Evolutionary conservation across 2,888 invertebrate genomes (phyloP).

Genomic region (Neoascia interrupta): DNA sequence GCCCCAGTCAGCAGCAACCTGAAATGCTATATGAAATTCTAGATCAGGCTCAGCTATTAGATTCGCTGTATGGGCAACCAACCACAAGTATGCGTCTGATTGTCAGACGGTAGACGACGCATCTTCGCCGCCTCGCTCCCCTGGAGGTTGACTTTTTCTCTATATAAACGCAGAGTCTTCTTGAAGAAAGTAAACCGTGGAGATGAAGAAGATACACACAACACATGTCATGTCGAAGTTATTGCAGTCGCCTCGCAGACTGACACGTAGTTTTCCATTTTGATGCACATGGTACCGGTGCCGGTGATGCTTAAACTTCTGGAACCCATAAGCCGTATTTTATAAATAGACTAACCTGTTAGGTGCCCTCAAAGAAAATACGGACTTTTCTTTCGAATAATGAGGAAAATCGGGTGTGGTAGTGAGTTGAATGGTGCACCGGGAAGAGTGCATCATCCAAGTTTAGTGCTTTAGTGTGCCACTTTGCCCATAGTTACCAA

Average conservation of each 20-base stretch:
- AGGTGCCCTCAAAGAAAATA: conserved; percentile 48
- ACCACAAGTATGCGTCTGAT: conserved; percentile 1
- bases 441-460: too few relatives aligned
- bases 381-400: not conserved
- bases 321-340: conserved; percentile 14
- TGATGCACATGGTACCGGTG: conserved; percentile 26
- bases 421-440: not conserved
- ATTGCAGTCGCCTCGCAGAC: conserved; percentile 9
- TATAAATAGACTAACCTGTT: conserved; percentile 64
- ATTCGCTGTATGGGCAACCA: conserved; percentile 28
- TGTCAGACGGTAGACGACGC: conserved; percentile 1
- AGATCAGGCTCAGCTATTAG: conserved; percentile 47
- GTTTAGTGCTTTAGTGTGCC: too few relatives aligned
- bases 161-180: too few relatives aligned
- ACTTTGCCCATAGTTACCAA: too few relatives aligned
- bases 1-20: conserved; percentile 3
- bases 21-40: conserved; percentile 41
- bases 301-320: conserved; percentile 1
- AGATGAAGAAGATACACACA: conserved; percentile 39
- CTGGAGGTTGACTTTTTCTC: conserved; percentile 43
- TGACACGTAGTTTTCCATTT: conserved; percentile 45
- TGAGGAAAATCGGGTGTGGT: not conserved
- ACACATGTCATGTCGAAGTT: conserved; percentile 22
- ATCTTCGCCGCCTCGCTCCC: conserved; percentile 7
- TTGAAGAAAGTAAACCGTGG: conserved; percentile 54